phyloP scores from a whole-genome alignment of 2,113 vertebrate genomes.

The Halcyon senegalensis region DNA sequence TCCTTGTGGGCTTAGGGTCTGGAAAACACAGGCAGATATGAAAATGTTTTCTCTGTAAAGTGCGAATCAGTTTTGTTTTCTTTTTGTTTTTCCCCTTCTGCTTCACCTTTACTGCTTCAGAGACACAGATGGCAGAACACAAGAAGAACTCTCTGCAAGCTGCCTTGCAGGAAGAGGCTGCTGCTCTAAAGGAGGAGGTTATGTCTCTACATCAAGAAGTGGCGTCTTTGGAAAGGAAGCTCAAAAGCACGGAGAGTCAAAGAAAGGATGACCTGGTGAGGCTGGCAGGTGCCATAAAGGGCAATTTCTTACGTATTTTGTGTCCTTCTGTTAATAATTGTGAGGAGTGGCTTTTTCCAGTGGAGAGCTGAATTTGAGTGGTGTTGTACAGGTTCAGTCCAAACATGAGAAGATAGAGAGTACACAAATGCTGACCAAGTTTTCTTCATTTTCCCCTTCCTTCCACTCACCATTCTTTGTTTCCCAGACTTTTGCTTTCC shows the following conservation, averaged over 20 bases:
- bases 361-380: background rate
- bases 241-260: slow-evolving; percentile 50
- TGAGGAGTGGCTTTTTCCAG: background rate
- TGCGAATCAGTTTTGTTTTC: background rate
- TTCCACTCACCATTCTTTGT: background rate
- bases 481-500: background rate
- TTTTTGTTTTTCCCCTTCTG: background rate
- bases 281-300: background rate
- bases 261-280: slow-evolving; percentile 66
- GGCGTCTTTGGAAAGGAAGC: slow-evolving; percentile 43
- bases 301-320: background rate
- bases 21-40: background rate
- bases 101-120: slow-evolving; percentile 37
- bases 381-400: background rate
- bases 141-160: slow-evolving; percentile 29
- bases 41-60: background rate
- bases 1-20: background rate
- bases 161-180: slow-evolving; percentile 20
- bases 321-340: background rate
- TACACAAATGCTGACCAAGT: background rate
- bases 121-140: slow-evolving; percentile 43
- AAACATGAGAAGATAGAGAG: background rate
- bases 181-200: slow-evolving; percentile 1
- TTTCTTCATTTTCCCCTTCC: background rate
- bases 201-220: slow-evolving; percentile 32